Base-by-base conservation (phyloP, 64 coral and sea anemone species). In the Actinia equina region DNA sequence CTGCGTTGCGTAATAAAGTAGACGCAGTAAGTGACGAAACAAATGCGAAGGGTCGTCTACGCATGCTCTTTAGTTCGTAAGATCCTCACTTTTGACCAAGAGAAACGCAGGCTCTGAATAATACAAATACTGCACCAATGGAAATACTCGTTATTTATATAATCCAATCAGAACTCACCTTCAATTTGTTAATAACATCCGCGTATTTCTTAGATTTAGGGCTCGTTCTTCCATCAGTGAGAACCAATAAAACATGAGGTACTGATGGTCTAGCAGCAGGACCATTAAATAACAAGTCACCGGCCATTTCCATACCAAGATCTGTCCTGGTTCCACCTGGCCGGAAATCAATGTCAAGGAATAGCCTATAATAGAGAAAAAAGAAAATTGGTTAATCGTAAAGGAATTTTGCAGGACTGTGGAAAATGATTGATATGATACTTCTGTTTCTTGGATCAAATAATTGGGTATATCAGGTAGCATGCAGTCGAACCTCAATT, bases 311-410 rank as follows among this genome's bases (percentile, higher is more conserved):
- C 58, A 92, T 22, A 2, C 56, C 90, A 7, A 3, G 51, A 42
- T 92, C 90, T 1, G 90, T 92, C 42, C 90, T 64, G 55, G 90
- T 92, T 10, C 76, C 90, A 56, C 90, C 90, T 15, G 85, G 59
- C 8, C 71, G 19, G 85, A 81, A 92, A 2, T 26, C 4, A 15
- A 92, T 20, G 12, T 82, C 27, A 9, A 14, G 3, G 3, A 6
- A 87, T 83, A 30, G 90, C 76, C 52, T 71, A 22, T 1, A 60
- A 85, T 20, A 74, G 25, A 41, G 12, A 25, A 13, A 27, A 11
- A 74, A 49, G 46, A 49, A 49, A 37, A 37, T 37, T 37, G 30
- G 30, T 37, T 37, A 1, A 37, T 37, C n/a, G 30, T 37, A 37
- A 49, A 49, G 46, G 46, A 49, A 49, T 49, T 49, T 49, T 49